Base-by-base conservation (phyloP, 2,888 invertebrate genomes). In the Macrosoma leucophasiata region DNA sequence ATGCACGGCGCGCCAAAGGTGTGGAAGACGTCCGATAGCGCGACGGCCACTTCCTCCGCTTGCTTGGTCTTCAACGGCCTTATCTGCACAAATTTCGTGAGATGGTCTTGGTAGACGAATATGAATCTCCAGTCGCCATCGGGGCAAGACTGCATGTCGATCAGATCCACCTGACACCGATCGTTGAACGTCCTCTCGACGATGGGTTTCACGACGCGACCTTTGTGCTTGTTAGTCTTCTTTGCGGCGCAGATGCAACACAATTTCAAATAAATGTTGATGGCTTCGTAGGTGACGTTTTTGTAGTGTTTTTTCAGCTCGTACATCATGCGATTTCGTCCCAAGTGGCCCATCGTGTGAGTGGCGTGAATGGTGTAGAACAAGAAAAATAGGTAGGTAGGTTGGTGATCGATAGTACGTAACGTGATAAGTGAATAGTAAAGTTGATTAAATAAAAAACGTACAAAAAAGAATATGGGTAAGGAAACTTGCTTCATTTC, bases 21-120 rank as follows among this genome's bases (percentile, higher is more conserved):
- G 4, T 36, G 39, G 39, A 62, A 61, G 34, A 64, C 61, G 33
- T 58, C 49, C 11, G 48, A 26, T 2, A 67, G 23, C n/a, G 53
- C 32, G 2, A 28, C 21, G 2, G 62, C 62, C 13, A 64, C 58
- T 41, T 72, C 66, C 29, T 34, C 44, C 2, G 66, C 61, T 35
- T 40, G 36, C 34, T 69, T 67, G 2, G 43, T 55, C 46, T 53
- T 41, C n/a, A 72, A 39, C 4, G 70, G 33, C 28, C 64, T 43
- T 3, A 73, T 44, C 7, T 51, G 27, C 11, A 70, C 52, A 51
- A 71, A 73, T 55, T 72, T 66, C n/a, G 69, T 72, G 1, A 57
- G 30, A 40, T 66, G 61, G 32, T 69, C 67, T 46, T 70, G 67
- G 33, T 68, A 66, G 3, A 61, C 55, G 32, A 70, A 34, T 15